Conservation (phyloP, 2,113 vertebrate genomes). For the Saccopteryx bilineata region DNA sequence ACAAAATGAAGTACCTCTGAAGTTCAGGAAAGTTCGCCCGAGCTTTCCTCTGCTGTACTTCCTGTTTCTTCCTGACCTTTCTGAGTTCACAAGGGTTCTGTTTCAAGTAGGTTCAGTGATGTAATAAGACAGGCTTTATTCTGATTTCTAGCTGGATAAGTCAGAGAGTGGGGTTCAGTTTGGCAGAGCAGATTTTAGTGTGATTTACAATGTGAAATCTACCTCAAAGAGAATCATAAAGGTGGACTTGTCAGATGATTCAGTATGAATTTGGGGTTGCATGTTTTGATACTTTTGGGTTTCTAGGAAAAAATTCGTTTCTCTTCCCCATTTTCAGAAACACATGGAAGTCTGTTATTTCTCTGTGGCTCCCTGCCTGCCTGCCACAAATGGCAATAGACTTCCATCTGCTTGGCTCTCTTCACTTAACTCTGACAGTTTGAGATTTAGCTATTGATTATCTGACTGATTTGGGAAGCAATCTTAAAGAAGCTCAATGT, state of each 20-base stretch:
- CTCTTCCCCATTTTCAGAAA: neutral
- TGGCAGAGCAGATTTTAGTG: neutral
- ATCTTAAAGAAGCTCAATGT: neutral
- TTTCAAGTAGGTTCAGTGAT: neutral
- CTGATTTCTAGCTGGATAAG: constrained; percentile 22
- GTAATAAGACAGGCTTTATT: neutral
- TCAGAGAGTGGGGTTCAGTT: neutral
- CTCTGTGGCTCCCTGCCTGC: constrained; percentile 13
- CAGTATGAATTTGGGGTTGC: constrained; percentile 2
- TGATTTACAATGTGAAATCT: constrained; percentile 40
- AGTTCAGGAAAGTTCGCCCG: neutral
- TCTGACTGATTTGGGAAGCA: neutral
- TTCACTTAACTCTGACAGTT: neutral
- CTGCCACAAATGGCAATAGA: neutral
- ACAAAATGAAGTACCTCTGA: neutral
- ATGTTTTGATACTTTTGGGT: neutral
- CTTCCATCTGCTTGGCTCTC: neutral
- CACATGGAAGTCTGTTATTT: neutral
- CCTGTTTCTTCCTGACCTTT: neutral
- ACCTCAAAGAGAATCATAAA: constrained; percentile 20
- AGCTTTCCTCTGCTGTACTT: neutral
- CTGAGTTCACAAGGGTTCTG: neutral
- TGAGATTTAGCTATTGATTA: neutral
- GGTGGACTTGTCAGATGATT: constrained; percentile 23
- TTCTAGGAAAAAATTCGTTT: neutral